These are phyloP conservation scores for Belonocnema kinseyi DNA, from an alignment of 1,140 invertebrate species.

Conservation along the genomic window DNA sequence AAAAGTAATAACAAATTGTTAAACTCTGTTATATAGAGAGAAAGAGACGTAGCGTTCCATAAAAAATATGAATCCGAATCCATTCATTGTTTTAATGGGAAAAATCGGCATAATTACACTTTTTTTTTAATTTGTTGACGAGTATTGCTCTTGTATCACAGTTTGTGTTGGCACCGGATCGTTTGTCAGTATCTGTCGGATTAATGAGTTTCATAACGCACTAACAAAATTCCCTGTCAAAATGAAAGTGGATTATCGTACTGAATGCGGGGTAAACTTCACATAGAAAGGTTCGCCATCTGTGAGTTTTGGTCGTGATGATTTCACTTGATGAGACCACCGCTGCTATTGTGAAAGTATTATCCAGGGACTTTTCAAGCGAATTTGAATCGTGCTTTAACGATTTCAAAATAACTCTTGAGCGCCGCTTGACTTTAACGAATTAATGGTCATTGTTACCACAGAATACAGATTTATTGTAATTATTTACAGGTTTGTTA, in stretches of 20 bases:
- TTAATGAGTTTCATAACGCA: constrained; percentile 72
- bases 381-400: constrained; percentile 59
- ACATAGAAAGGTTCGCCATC: constrained; percentile 60
- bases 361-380: constrained; percentile 56
- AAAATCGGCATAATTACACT: constrained; percentile 11
- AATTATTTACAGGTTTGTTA: constrained; percentile 14
- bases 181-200: constrained; percentile 64
- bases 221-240: constrained; percentile 70
- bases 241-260: constrained; percentile 69
- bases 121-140: constrained; percentile 19
- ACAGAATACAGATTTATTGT: constrained; percentile 1
- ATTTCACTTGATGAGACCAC: constrained; percentile 69
- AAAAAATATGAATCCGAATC: background rate
- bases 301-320: constrained; percentile 66
- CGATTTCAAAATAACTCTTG: constrained; percentile 59
- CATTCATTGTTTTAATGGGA: constrained; percentile 25
- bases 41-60: background rate
- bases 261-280: constrained; percentile 56
- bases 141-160: background rate
- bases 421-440: constrained; percentile 23
- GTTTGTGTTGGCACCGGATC: constrained; percentile 39
- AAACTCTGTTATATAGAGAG: too few relatives aligned
- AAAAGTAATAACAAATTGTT: too few relatives aligned
- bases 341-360: constrained; percentile 64
- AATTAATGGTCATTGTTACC: constrained; percentile 32